These are phyloP conservation scores for Yponomeuta cagnagella DNA, from an alignment of 2,888 invertebrate genomes.

Conservation along the genomic window DNA sequence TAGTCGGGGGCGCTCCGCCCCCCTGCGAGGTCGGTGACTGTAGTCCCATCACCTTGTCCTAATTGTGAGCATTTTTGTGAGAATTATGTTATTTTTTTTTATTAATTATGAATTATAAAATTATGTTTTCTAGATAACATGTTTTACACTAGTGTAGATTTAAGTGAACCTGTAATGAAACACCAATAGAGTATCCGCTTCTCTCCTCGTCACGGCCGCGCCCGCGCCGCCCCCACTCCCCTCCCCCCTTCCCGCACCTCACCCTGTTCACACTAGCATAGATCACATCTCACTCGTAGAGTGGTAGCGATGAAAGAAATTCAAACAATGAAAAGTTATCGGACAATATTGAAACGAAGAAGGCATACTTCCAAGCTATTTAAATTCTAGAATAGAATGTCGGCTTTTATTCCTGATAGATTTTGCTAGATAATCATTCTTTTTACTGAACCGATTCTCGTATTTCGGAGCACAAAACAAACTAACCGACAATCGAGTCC, in stretches of 20 bases:
- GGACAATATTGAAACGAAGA: slow-evolving; percentile 71
- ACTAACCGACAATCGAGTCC: slow-evolving; percentile 63
- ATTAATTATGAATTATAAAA: slow-evolving; percentile 53
- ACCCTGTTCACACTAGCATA: slow-evolving; percentile 53
- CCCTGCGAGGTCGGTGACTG: slow-evolving; percentile 40
- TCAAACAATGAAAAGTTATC: slow-evolving; percentile 66
- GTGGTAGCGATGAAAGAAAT: slow-evolving; percentile 58
- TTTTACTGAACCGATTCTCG: slow-evolving; percentile 57
- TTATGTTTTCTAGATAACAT: slow-evolving; percentile 70
- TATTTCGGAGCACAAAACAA: slow-evolving; percentile 69
- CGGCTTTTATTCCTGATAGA: slow-evolving; percentile 74
- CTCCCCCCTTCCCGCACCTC: slow-evolving; percentile 29
- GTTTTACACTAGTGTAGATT: slow-evolving; percentile 73
- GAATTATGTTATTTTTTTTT: slow-evolving; percentile 68
- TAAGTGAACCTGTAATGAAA: slow-evolving; percentile 73
- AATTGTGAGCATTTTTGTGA: slow-evolving; percentile 72
- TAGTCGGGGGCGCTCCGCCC: slow-evolving; percentile 38
- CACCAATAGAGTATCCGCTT: slow-evolving; percentile 77
- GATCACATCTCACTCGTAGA: slow-evolving; percentile 68
- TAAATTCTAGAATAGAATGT: slow-evolving; percentile 70
- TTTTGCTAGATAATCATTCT: slow-evolving; percentile 71
- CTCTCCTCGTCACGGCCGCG: slow-evolving; percentile 63
- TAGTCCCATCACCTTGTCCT: slow-evolving; percentile 64
- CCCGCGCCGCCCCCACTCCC: slow-evolving; percentile 28
- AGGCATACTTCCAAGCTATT: slow-evolving; percentile 73